Base-by-base conservation (phyloP, 2,797 vertebrate species). In the Premnoplex brunnescens region DNA sequence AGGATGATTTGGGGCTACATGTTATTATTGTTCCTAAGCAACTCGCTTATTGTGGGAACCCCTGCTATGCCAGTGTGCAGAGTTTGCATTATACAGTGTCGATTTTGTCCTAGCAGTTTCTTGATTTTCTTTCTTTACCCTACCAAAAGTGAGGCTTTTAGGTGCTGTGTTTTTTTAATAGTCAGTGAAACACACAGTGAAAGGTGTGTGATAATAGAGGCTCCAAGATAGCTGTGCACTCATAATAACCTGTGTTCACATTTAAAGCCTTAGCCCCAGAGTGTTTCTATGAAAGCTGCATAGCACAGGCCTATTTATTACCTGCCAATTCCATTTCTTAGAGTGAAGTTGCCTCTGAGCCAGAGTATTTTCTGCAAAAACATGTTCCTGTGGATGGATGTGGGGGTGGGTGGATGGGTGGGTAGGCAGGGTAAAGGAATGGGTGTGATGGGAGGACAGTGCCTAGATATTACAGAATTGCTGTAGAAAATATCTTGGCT, bases 11-110 rank as follows among this genome's bases (percentile, higher is more conserved):
- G 87, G 92, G 89, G 30, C 77, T 88, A 54, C 9, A 4, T 37
- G 56, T 76, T 82, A 22, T 89, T 93, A 48, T 90, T 71, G 92
- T 87, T 96, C 71, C 94, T 96, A 93, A 92, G 94, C 93, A 96
- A 96, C 92, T 74, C 24, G 16, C 69, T 88, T 46, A 62, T 69
- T 76, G 68, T 60, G 56, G 46, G 91, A 92, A 63, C 59, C 37
- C 89, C 85, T 63, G 91, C 91, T 79, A 84, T 27, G 88, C 34
- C 64, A 64, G 12, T 14, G n/a, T 2, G 5, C 36, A 36, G 77
- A 82, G 82, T 86, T 77, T 93, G 77, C n/a, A 69, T 88, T 87
- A 71, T 67, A 64, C 55, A 54, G 8, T 28, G 59, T 90, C 63
- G 91, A 7, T 86, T 91, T 95, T 79, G 77, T 88, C 80, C 71